Evolutionary conservation across 2,888 invertebrate genomes (phyloP).

Genomic region (Miltochrista miniata): DNA sequence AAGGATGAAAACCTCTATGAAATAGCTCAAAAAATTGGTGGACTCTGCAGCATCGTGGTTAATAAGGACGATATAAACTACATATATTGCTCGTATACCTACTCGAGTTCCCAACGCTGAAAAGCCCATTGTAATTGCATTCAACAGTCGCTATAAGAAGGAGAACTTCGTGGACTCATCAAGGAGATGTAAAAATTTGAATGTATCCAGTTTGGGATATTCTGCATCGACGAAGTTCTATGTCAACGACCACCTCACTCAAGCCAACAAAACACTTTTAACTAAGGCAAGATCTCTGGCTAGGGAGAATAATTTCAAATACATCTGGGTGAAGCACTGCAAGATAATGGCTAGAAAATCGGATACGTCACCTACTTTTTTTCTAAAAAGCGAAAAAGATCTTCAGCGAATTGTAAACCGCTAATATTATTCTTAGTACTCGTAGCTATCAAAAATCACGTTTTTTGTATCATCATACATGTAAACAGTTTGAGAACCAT

Average conservation of each 20-base stretch:
- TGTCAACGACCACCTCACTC: constrained; percentile 2
- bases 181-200: too few species aligned
- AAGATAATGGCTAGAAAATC: constrained; percentile 2
- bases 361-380: not conserved
- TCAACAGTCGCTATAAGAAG: too few species aligned
- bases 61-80: too few species aligned
- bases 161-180: too few species aligned
- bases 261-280: not conserved
- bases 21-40: too few species aligned
- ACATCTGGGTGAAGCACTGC: not conserved
- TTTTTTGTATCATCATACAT: not conserved
- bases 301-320: not conserved
- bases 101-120: too few species aligned
- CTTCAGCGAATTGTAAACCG: too few species aligned
- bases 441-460: not conserved
- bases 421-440: not conserved
- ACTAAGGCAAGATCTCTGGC: not conserved
- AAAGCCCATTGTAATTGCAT: too few species aligned
- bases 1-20: too few species aligned
- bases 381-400: not conserved
- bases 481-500: not conserved
- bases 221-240: not conserved
- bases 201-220: not conserved
- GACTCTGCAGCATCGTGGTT: too few species aligned
- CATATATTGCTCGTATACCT: too few species aligned